Conservation (phyloP, 1,140 invertebrate species). For the Steinernema khuongi region DNA sequence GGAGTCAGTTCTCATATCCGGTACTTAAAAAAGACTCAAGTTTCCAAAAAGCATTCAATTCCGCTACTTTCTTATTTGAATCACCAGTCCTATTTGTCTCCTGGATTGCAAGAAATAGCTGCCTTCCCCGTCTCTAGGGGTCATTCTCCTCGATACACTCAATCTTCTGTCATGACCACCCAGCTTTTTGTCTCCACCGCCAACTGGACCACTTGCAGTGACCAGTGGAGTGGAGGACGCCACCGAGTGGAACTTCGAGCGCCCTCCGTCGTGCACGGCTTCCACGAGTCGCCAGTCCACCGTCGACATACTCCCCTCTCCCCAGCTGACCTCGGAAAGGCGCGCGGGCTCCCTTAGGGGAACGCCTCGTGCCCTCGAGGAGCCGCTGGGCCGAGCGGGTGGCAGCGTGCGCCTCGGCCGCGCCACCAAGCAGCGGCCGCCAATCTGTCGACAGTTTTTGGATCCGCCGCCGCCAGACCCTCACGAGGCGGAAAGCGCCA, state of each 20-base stretch:
- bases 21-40: no score
- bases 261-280: conserved; percentile 33
- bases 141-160: no score
- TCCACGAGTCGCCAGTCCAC: conserved; percentile 1
- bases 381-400: background rate
- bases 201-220: conserved; percentile 30
- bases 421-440: background rate
- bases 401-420: conserved; percentile 6
- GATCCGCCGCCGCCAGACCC: conserved; percentile 17
- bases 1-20: no score
- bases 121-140: no score
- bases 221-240: conserved; percentile 44
- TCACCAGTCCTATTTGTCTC: no score
- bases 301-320: background rate
- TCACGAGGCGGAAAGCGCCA: conserved; percentile 11
- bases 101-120: no score
- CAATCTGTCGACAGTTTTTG: conserved; percentile 3
- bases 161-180: no score
- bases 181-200: background rate
- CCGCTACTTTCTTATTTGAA: no score
- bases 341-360: background rate
- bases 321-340: background rate
- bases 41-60: no score
- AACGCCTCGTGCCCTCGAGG: background rate
- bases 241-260: conserved; percentile 52